Evolutionary conservation across 2,888 invertebrate species (phyloP), one percentile per base, ranked within the genome.

Genomic region (Zaprionus obscuricornis): DNA sequence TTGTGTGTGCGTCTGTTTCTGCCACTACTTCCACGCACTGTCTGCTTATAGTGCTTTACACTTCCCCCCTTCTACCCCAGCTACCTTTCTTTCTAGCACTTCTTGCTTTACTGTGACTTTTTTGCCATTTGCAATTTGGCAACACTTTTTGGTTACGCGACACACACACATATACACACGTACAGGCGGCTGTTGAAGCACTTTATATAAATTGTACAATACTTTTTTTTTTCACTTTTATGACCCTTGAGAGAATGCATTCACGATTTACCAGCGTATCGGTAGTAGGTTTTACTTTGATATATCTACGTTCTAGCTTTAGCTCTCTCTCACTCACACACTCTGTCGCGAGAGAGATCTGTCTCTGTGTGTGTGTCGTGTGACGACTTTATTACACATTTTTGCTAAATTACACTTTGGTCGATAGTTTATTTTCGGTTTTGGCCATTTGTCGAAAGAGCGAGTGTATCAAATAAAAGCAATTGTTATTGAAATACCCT

Each of bases 391-490:
- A 82, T 79, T 77, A 66, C 66, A 74, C 74, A 82, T 83, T 79
- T 81, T 77, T 83, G 86, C 82, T 83, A 85, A 85, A 85, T 85
- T 86, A 81, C 86, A 65, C 64, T 85, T 85, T 64, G 77, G 66
- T 56, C 68, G 70, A 72, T 81, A 83, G 81, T 82, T 82, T 78
- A 68, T 78, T 65, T 58, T 39, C 59, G 40, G 68, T n/a, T n/a
- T n/a, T 65, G 42, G 67, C 46, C 69, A 69, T 69, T 72, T 72
- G 69, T 66, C n/a, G n/a, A n/a, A 50, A 24, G 40, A 16, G 40
- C 14, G n/a, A n/a, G n/a, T n/a, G n/a, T n/a, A n/a, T n/a, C n/a
- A 10, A 29, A 51, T 47, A 59, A 52, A 45, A 42, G 40, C 40
- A 33, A 51, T 65, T 52, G 31, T 33, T 39, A 36, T 24, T 16